Conservation (phyloP, 37 sponge, comb jelly and placozoan genomes). For the Spongilla lacustris region DNA sequence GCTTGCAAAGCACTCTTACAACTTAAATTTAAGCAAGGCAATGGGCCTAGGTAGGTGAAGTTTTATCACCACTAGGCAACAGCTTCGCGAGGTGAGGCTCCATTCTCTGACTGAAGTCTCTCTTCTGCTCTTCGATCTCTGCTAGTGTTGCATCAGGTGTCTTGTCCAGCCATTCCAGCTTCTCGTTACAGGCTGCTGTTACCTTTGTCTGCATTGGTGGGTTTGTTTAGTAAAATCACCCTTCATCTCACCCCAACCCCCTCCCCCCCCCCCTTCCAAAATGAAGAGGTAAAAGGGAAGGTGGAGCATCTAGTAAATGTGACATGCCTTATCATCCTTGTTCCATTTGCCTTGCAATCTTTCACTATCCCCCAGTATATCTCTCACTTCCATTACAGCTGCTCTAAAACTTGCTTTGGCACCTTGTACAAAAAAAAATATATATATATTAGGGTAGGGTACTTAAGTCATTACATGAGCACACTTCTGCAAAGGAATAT, state of each 20-base stretch:
- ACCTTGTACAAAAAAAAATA: slow-evolving; percentile 2
- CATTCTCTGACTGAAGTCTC: slow-evolving; percentile 51
- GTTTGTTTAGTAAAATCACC: neutral
- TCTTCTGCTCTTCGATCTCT: slow-evolving; percentile 50
- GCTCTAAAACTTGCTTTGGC: neutral
- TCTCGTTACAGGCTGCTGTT: slow-evolving; percentile 68
- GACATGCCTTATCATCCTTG: slow-evolving; percentile 80
- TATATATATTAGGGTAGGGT: neutral
- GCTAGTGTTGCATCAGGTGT: neutral
- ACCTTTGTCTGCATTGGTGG: slow-evolving; percentile 57
- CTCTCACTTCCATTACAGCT: slow-evolving; percentile 33
- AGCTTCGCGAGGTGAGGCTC: slow-evolving; percentile 47
- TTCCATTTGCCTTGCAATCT: slow-evolving; percentile 83
- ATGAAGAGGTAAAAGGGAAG: neutral
- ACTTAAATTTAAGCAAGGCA: neutral
- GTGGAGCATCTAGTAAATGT: neutral
- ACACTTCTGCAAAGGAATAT: no score
- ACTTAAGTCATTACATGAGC: no score
- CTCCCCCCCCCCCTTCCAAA: neutral
- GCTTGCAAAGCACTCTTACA: neutral
- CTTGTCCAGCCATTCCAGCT: slow-evolving; percentile 64
- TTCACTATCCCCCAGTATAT: slow-evolving; percentile 53
- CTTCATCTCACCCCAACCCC: neutral
- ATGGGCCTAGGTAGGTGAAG: neutral
- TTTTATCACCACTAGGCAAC: neutral